Evolutionary conservation across 2,113 vertebrate genomes (phyloP).

Genomic region (Nanger granti): DNA sequence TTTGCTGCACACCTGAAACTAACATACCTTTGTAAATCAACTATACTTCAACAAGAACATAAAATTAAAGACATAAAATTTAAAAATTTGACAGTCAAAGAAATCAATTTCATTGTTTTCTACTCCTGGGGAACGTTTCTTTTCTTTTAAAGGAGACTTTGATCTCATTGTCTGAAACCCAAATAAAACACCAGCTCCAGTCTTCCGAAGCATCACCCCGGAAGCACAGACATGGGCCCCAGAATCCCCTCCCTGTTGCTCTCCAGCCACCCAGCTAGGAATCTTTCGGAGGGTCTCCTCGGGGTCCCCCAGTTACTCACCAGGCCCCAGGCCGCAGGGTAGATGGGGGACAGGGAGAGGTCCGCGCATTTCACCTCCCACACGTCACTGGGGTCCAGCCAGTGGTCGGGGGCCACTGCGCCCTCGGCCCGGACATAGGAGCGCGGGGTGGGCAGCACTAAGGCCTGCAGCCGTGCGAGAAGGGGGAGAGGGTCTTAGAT

Average conservation of each 20-base stretch:
- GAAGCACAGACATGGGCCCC: not conserved
- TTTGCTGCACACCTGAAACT: not conserved
- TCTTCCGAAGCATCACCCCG: not conserved
- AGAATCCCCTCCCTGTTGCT: rapidly evolving
- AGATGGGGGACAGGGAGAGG: constrained; percentile 89
- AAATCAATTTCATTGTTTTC: not conserved
- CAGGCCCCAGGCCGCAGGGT: constrained; percentile 90
- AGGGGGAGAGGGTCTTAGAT: not conserved
- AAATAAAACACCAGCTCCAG: not conserved
- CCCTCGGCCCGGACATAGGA: constrained; percentile 87
- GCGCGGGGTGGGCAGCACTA: constrained; percentile 82
- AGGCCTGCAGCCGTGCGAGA: constrained; percentile 72
- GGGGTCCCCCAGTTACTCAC: constrained; percentile 74
- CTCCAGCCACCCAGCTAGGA: not conserved
- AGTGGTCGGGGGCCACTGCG: constrained; percentile 85
- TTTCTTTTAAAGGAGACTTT: not conserved
- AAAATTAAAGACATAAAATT: not conserved
- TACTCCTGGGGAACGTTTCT: not conserved
- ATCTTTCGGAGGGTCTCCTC: rapidly evolving
- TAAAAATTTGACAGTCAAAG: not conserved
- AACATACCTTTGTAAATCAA: not conserved
- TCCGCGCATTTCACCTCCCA: constrained; percentile 96
- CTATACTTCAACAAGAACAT: not conserved
- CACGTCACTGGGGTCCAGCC: constrained; percentile 88
- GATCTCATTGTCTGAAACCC: not conserved